Base-by-base conservation (phyloP, 2,113 vertebrate genomes). In the Xiphias gladius region DNA sequence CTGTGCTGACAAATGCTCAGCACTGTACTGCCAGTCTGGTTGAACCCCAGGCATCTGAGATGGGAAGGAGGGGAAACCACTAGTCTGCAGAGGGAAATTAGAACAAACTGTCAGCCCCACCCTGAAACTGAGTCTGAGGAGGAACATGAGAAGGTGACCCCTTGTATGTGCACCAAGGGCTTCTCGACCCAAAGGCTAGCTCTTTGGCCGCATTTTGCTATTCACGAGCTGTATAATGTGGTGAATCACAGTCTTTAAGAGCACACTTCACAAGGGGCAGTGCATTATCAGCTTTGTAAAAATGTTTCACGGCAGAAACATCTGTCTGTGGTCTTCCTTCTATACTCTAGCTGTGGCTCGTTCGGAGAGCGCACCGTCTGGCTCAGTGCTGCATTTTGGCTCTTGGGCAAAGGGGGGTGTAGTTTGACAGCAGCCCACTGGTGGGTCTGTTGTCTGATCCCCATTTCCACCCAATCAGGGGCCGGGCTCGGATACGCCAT, bases 1-100 rank as follows among this genome's bases (percentile, higher is more conserved):
- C 84, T 86, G 75, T 76, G 86, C 91, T 87, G 89, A 94, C 86
- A 91, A 89, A 92, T 67, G 78, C 82, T 86, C 91, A 76, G 89
- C 71, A 63, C 74, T 73, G 70, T 83, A 75, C 82, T 78, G 89
- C 72, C 81, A 85, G 73, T 82, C 84, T 88, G 81, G 43, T 84
- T 58, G 43, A 76, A 88, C 71, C 59, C 48, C 61, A 57, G 80
- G 82, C 84, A 62, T 88, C 43, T 66, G 67, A 82, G 64, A 83
- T 63, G 73, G 80, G 61, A 65, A 32, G 67, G 30, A 9, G 62
- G 41, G 63, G 72, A 83, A 76, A 71, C 71, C 32, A 58, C 57
- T 0, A 77, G 73, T 74, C 65, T 90, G 76, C 79, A 63, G 32
- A 76, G 76, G 17, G 67, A 82, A 88, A 86, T 88, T 79, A 84